These are phyloP conservation scores for honey bee (Apis mellifera) DNA, from an alignment of 1,140 invertebrate genomes.

Conservation along the genomic window DNA sequence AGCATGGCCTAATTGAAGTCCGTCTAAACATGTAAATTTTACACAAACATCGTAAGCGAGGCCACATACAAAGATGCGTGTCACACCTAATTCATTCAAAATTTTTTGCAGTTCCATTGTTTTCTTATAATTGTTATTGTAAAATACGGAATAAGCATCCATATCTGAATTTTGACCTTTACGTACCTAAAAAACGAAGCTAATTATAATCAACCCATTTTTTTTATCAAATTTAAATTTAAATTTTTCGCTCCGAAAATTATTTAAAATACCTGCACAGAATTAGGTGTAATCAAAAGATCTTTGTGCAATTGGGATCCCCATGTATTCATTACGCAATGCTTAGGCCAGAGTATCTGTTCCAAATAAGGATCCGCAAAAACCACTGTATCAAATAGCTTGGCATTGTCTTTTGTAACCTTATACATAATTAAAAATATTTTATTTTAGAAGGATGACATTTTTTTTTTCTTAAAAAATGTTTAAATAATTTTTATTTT, in stretches of 20 bases:
- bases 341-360: constrained; percentile 89
- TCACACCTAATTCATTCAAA: constrained; percentile 83
- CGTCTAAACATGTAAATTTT: constrained; percentile 85
- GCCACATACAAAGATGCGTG: constrained; percentile 90
- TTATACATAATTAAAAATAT: constrained; percentile 40
- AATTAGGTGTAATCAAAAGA: constrained; percentile 81
- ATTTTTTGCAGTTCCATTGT: constrained; percentile 83
- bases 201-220: neutral
- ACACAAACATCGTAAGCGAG: constrained; percentile 92
- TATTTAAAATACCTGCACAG: constrained; percentile 62
- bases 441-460: neutral
- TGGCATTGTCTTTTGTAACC: constrained; percentile 81
- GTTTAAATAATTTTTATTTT: no score
- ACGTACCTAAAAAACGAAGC: constrained; percentile 82
- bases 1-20: constrained; percentile 85
- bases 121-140: constrained; percentile 86
- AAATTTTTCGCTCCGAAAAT: neutral
- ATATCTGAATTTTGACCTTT: constrained; percentile 89
- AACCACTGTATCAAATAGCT: constrained; percentile 86
- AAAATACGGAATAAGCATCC: constrained; percentile 92
- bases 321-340: constrained; percentile 89
- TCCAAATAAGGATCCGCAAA: constrained; percentile 84
- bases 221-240: neutral
- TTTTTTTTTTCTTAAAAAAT: neutral
- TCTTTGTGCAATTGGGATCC: constrained; percentile 89